These are phyloP conservation scores for Ceyx melanurus DNA, from an alignment of 2,113 vertebrate species.

Conservation along the genomic window DNA sequence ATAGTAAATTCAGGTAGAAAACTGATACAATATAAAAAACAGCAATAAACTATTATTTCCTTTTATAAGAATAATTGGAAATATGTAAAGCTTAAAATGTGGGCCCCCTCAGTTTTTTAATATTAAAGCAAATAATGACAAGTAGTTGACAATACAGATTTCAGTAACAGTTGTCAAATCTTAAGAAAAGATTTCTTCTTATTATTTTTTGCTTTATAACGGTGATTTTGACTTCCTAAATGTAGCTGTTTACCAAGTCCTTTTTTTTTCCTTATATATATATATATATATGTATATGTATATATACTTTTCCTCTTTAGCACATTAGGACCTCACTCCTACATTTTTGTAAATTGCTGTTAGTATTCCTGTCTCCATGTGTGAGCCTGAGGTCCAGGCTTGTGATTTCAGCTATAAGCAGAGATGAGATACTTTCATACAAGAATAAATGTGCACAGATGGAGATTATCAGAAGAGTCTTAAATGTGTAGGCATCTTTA, in stretches of 20 bases:
- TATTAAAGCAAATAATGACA: background rate
- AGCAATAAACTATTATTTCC: background rate
- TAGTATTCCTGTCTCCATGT: slow-evolving; percentile 7
- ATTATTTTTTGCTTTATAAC: background rate
- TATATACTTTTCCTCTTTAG: background rate
- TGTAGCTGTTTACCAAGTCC: background rate
- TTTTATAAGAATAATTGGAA: background rate
- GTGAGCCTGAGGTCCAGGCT: slow-evolving; percentile 4
- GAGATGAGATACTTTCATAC: slow-evolving; percentile 21
- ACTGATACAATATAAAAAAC: background rate
- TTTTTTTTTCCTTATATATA: background rate
- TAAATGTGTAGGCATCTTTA: slow-evolving; percentile 6
- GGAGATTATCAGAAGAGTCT: slow-evolving; percentile 49
- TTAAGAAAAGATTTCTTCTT: background rate
- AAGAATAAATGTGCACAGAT: slow-evolving; percentile 49
- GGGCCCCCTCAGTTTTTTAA: background rate
- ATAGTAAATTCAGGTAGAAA: background rate
- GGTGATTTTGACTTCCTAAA: background rate
- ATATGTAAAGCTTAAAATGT: background rate
- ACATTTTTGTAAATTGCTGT: background rate
- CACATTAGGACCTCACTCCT: background rate
- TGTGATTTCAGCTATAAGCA: slow-evolving; percentile 4
- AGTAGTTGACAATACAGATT: background rate
- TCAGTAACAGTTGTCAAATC: background rate
- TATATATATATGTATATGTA: too few species aligned